phyloP scores from a whole-genome alignment of 2,888 invertebrate species.

The Drosophila anomelani region DNA sequence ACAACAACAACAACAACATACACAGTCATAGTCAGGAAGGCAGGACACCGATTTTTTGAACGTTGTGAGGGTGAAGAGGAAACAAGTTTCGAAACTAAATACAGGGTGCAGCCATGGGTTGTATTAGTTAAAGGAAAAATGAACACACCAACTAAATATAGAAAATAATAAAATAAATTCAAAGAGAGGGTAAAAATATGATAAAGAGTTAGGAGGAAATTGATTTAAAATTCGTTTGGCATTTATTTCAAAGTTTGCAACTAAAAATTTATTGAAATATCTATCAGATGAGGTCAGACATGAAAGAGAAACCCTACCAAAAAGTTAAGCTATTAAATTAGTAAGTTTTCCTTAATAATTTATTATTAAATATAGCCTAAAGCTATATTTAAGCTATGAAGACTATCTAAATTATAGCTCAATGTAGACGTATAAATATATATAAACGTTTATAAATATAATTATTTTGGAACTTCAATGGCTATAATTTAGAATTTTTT shows the following conservation, averaged over 20 bases:
- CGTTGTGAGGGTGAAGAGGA: too few relatives aligned
- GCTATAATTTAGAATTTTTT: too few relatives aligned
- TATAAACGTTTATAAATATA: neutral
- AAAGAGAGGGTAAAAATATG: too few relatives aligned
- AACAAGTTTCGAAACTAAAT: conserved; percentile 16
- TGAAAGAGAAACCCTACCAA: neutral
- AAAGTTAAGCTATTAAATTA: neutral
- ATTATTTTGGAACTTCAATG: too few relatives aligned
- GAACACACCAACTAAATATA: neutral
- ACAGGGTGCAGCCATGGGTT: conserved; percentile 10
- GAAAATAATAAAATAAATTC: too few relatives aligned
- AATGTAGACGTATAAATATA: too few relatives aligned
- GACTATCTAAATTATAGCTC: too few relatives aligned
- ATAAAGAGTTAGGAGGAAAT: neutral
- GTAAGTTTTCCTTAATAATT: neutral
- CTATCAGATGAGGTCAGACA: neutral
- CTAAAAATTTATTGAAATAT: neutral
- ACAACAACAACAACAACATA: neutral
- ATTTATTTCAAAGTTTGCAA: neutral
- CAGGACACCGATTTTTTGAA: conserved; percentile 24
- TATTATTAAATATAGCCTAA: neutral
- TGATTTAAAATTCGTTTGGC: neutral
- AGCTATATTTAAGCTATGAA: neutral
- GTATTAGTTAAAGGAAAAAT: conserved; percentile 1
- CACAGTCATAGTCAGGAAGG: conserved; percentile 19